Evolutionary conservation across 2,797 vertebrate genomes (phyloP), one percentile per base, ranked within the genome.

Genomic region (Scleropages formosus): DNA sequence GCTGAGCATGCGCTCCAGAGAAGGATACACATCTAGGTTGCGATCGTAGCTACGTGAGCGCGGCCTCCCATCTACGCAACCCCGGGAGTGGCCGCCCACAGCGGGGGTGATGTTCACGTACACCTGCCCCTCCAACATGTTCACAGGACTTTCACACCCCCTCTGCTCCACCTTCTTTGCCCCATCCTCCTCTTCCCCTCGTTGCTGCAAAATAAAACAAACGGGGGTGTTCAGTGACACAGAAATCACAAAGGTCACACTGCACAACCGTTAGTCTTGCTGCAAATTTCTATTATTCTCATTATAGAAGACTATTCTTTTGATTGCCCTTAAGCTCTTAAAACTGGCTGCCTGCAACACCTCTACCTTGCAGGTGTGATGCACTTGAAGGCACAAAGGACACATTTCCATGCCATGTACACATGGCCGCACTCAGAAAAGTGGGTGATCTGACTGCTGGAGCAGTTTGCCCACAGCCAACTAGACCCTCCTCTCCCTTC

Each of bases 21-120:
- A 95, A 0, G 94, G 94, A 69, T 94, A 93, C 79, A 91, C 92
- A 79, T 96, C 93, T 73, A 98, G 90, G 87, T 93, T 93, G 75
- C 96, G 96, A 44, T 98, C 97, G 0, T 98, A 99, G 89, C 97
- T 99, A 63, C 95, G 93, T 16, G 97, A 99, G 16, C 96, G 96
- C 4, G 92, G 94, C 0, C 95, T 91, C 27, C 89, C 81, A 4
- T 69, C 10, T 10, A 75, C 62, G 0, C 86, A 91, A 1, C 91
- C 78, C 1, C 85, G 86, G 0, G 87, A 78, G 0, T 72, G 81
- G 0, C 79, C 81, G 3, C 13, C 77, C 75, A 88, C 77, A 0
- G 95, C 95, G 13, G 96, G 95, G 9, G 95, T 95, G 24, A 91
- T 77, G 22, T 98, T 98, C 56, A 97, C 92, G 0, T 96, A 97